These are phyloP conservation scores for Balaenoptera acutorostrata DNA, from an alignment of 2,113 vertebrate species.

Conservation along the genomic window DNA sequence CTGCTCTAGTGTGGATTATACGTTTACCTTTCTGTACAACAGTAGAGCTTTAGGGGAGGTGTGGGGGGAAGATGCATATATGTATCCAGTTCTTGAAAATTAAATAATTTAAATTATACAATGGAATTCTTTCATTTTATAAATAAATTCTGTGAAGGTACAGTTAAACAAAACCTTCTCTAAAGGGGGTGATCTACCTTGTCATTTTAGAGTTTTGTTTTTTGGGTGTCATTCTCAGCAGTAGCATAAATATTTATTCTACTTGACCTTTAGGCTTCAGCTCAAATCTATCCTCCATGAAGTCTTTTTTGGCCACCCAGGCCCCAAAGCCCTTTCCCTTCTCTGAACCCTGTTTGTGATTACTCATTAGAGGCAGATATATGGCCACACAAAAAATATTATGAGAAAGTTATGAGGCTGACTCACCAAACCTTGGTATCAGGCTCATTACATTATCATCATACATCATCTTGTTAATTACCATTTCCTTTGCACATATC, in stretches of 20 bases:
- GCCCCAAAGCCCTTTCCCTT: not conserved
- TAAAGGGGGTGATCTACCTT: not conserved
- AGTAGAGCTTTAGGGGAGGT: not conserved
- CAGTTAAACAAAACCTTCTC: not conserved
- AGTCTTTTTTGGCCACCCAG: not conserved
- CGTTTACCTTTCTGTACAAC: not conserved
- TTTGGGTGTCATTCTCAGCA: not conserved
- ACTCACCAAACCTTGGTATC: slow-evolving; percentile 56
- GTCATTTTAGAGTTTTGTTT: not conserved
- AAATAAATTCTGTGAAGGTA: not conserved
- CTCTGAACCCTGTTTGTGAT: slow-evolving; percentile 10
- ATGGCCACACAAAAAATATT: slow-evolving; percentile 28
- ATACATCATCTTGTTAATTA: slow-evolving; percentile 59
- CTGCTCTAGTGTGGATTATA: not conserved
- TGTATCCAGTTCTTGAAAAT: not conserved
- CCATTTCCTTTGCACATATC: slow-evolving; percentile 10
- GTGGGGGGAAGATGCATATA: not conserved
- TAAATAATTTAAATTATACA: not conserved
- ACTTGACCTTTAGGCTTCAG: not conserved
- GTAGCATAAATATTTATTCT: not conserved
- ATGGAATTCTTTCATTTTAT: slow-evolving; percentile 22
- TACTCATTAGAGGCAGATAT: slow-evolving; percentile 53
- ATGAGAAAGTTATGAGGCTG: slow-evolving; percentile 49
- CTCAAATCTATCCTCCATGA: not conserved
- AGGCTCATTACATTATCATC: slow-evolving; percentile 61